Evolutionary conservation across 2,797 vertebrate genomes (phyloP).

Genomic region (Danio jaintianensis): DNA sequence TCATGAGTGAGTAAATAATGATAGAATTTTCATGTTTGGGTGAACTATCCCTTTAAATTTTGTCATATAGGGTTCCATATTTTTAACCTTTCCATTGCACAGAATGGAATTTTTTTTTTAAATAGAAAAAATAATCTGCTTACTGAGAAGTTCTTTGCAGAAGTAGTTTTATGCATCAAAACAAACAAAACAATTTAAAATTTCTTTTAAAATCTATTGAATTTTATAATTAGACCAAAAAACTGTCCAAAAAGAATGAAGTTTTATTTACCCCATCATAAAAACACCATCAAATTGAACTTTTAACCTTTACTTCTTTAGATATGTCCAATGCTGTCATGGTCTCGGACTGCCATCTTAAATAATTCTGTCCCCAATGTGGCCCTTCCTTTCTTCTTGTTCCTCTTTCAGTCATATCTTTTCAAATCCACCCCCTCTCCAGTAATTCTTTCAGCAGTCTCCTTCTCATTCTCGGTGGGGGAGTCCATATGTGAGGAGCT

Average conservation of each 20-base stretch:
- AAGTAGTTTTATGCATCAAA: too few species aligned
- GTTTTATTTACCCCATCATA: slow-evolving; percentile 21
- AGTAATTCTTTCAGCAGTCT: slow-evolving; percentile 18
- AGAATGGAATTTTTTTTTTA: too few species aligned
- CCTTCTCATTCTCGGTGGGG: slow-evolving; percentile 10
- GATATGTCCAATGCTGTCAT: slow-evolving; percentile 16
- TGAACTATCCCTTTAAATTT: too few species aligned
- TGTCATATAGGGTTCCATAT: too few species aligned
- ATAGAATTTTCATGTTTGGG: too few species aligned
- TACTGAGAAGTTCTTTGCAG: too few species aligned
- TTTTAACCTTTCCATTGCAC: too few species aligned
- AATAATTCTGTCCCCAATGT: slow-evolving; percentile 35
- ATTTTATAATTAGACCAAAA: too few species aligned
- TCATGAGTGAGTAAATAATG: too few species aligned
- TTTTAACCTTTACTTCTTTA: slow-evolving; percentile 40
- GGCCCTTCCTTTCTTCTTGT: slow-evolving; percentile 22
- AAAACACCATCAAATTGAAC: slow-evolving; percentile 36
- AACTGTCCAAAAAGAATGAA: slow-evolving; percentile 2
- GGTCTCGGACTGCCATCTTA: slow-evolving; percentile 23
- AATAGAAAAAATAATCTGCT: too few species aligned
- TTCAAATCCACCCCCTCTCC: slow-evolving; percentile 17
- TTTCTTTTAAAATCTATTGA: not conserved
- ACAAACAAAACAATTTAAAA: not conserved
- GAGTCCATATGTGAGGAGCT: slow-evolving; percentile 42
- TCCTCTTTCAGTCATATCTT: slow-evolving; percentile 20